Evolutionary conservation across 2,113 vertebrate genomes (phyloP), one percentile per base, ranked within the genome.

Genomic region (Pycnonotus jocosus): DNA sequence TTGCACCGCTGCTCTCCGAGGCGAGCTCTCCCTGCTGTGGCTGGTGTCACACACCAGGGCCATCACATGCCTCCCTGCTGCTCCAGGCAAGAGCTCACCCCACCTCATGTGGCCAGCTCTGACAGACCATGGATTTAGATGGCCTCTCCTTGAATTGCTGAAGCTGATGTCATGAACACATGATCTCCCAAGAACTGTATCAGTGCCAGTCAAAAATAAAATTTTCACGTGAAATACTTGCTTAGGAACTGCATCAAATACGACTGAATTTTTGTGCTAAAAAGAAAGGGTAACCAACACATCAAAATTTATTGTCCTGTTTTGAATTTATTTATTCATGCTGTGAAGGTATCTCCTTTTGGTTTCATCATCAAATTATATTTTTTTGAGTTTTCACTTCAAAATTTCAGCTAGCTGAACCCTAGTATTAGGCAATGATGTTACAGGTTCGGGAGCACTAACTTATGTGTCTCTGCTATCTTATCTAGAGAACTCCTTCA

Each of bases 61-160:
- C 53, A 76, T 97, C 97, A 96, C 96, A 96, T 90, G 94, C 35
- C 88, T 94, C 90, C 71, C 74, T 77, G 97, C 97, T 97, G 97
- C 97, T 95, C 96, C 4, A 21, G 94, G 74, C 7, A 21, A 90
- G 94, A 96, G 44, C 85, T 74, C 86, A 17, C 48, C 50, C 24
- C 16, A 27, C 25, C 23, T 97, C 97, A 89, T 87, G 64, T 81
- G 93, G 80, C 3, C 15, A 76, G 54, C 69, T 74, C 50, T 15
- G 18, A 86, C 62, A 54, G 30, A 56, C 66, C 64, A 68, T 4
- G 18, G 53, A 25, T 92, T 95, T 51, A 95, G 81, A 81, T 4
- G 9, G 44, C 74, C 80, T 86, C 45, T 40, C 87, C 77, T 90
- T 61, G 51, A 60, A 83, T 69, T 81, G 72, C 86, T 95, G 86